Evolutionary conservation across 37 sponge, comb jelly and placozoan genomes (phyloP), one percentile per base, ranked within the genome.

Genomic region (Agelas oroides): DNA sequence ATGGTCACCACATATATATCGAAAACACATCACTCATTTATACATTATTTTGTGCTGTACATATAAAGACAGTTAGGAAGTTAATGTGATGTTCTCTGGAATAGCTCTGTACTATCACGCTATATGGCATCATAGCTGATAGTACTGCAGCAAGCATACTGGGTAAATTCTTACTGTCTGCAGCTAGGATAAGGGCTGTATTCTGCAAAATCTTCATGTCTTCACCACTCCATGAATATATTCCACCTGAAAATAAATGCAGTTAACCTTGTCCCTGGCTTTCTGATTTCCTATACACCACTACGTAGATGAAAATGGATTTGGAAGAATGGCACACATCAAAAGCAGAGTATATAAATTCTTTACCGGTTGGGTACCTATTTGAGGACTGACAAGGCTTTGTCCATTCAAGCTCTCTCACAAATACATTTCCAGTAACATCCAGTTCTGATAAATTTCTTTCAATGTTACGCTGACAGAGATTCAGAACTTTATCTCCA

Each of bases 101-200:
- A n/a, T n/a, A 70, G 39, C 40, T n/a, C n/a, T n/a, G n/a, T n/a
- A n/a, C n/a, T n/a, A n/a, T n/a, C n/a, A n/a, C n/a, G n/a, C n/a
- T 32, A 59, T 23, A n/a, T n/a, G n/a, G 8, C 41, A 59, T 65
- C 36, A 1, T n/a, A 39, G 24, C 20, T 71, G 70, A 36, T 33
- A 3, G 5, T 56, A 75, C n/a, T n/a, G n/a, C n/a, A n/a, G 76
- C 2, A 25, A 41, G 3, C 24, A 3, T 55, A 28, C 20, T 24
- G 57, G n/a, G n/a, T n/a, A n/a, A n/a, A n/a, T 2, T 40, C 74
- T 32, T 79, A 87, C 87, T 80, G 72, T 87, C 87, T 41, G 80
- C 73, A 62, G 87, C 87, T 23, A 87, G 32, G 18, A 87, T 71
- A 19, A 71, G 25, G 17, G 53, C 41, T 16, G 55, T 53, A 13